Evolutionary conservation across 2,888 invertebrate genomes (phyloP), one percentile per base, ranked within the genome.

Genomic region (Trichacis sp.): DNA sequence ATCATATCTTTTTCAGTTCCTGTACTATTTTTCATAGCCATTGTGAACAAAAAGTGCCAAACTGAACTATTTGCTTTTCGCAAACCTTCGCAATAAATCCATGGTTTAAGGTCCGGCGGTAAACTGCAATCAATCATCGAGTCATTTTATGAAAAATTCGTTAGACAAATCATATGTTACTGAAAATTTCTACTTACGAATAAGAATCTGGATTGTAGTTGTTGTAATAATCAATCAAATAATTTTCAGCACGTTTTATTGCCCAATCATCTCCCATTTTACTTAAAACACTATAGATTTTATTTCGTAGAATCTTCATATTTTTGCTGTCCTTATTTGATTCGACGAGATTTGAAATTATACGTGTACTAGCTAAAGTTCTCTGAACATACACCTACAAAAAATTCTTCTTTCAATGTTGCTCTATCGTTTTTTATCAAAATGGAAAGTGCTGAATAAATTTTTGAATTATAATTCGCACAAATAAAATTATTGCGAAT

Each of bases 271-370:
- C 86, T 1, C 88, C 89, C 29, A 89, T 86, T 71, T 87, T 87
- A 78, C 94, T 94, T 12, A 91, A 89, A 85, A 89, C 89, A 69
- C 87, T 85, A 58, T 91, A 73, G 29, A 89, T 85, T 63, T 88
- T 86, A 58, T 86, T 87, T 29, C 90, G 88, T 74, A 89, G 88
- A 17, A 90, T 86, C 45, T 88, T 89, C 0, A 85, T 86, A 0
- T 91, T 84, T 0, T 89, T 87, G 0, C 82, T 78, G 55, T 91
- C 90, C 0, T 69, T 66, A 0, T 72, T 1, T 0, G 68, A 70
- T 55, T 87, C 85, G 8, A 14, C 18, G n/a, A 14, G 24, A 52
- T 5, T 29, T 14, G n/a, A 45, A 29, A n/a, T 33, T n/a, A 11
- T 33, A 11, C n/a, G 6, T 33, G 11, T 8, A 24, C 8, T 24